Evolutionary conservation across 1,140 invertebrate genomes (phyloP), one percentile per base, ranked within the genome.

Genomic region (Tenebrio molitor): DNA sequence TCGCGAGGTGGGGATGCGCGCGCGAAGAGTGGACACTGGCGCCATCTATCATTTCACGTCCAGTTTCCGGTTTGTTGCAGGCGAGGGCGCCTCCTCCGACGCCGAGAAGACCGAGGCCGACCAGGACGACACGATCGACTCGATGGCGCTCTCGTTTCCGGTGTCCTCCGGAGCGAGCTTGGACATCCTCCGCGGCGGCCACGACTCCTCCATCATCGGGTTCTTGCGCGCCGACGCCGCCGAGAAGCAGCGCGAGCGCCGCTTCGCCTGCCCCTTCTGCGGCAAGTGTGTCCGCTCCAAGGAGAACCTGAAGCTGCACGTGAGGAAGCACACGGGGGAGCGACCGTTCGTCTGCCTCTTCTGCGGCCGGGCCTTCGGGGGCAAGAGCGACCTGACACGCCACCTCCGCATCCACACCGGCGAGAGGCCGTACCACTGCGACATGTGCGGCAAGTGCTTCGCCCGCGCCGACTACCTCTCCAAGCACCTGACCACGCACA

Each of bases 371-470:
- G 93, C 93, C 0, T 96, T 95, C 78, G 93, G 93, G 1, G 93
- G 93, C 3, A 94, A 95, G 81, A 93, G 91, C 77, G 93, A 95
- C 79, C 84, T 96, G 63, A 95, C 93, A 0, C 90, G 94, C 5
- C 94, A 96, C 80, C 84, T 95, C 25, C 87, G 93, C 62, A 95
- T 95, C 58, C 93, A 95, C 82, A 95, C 93, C 0, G 94, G 93
- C 17, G 92, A 94, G 81, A 87, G 92, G 77, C 95, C 92, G 42
- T 97, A 92, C 83, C 95, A 94, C 79, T 96, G 94, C 84, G 93
- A 95, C 83, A 93, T 93, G 82, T 96, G 95, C 84, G 93, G 93
- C 74, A 95, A 95, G 81, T 95, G 93, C 81, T 96, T 96, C 84
- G 94, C 93, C 6, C 84, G 94, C 5, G 94, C 93, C 21, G 94